Base-by-base conservation (phyloP, 2,113 vertebrate species). In the Capreolus pygargus region DNA sequence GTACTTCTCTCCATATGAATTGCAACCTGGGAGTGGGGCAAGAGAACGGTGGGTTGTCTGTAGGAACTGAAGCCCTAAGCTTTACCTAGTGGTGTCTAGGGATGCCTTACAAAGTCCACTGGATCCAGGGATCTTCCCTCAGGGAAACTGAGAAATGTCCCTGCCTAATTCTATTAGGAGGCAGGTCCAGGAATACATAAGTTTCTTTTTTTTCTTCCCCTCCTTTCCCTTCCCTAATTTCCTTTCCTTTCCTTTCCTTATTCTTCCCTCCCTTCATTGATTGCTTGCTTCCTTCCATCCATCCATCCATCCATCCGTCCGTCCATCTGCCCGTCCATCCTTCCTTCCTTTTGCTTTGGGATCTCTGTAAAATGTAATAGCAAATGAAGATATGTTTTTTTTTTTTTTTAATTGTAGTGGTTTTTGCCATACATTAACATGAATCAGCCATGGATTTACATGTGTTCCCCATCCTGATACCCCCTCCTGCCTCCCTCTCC, bases 321-420 rank as follows among this genome's bases (percentile, higher is more conserved):
- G 0, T 23, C 19, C 0, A 1, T 54, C 52, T 1, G 4, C 52
- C 19, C 1, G 39, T 70, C n/a, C n/a, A 3, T 36, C 64, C n/a
- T 70, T 47, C 27, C 5, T 50, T 98, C 99, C 16, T 54, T 54
- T 54, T 82, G 50, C 21, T 61, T 28, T 52, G 21, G 33, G 58
- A 99, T 98, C 99, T 99, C 99, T 94, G 99, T 99, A 91, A 99
- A 99, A 97, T 99, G 99, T 96, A 99, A 95, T 0, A 99, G 99
- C 97, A 99, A 97, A 98, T 99, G 99, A 50, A 99, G 98, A 76
- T 99, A 99, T 95, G 98, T 98, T 95, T 99, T 99, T 47, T 47
- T 47, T 47, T 47, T 47, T 2, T 47, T 11, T 11, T 12, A 7
- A 12, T 47, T 47, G 10, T 47, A 47, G 47, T 47, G 10, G 47